A percentile compares a stretch with the other conserved stretches of the same genome.
These are phyloP conservation scores for Eclectus roratus DNA, from an alignment of 2,113 vertebrate species.

Conservation along the genomic window DNA sequence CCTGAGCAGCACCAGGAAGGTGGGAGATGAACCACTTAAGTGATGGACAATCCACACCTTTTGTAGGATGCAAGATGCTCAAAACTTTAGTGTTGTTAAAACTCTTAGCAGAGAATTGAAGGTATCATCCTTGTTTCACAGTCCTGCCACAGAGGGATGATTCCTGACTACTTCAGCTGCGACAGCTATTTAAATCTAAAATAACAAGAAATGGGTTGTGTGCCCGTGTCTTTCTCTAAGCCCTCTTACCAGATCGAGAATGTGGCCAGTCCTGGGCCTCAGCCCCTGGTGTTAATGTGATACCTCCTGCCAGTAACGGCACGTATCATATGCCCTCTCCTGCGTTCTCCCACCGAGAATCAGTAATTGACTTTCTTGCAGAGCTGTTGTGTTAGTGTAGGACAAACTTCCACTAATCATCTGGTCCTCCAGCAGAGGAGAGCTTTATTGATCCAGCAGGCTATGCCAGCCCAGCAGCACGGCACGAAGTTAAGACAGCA, in stretches of 20 bases:
- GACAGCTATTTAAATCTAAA: neutral
- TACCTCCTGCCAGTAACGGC: neutral
- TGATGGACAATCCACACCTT: neutral
- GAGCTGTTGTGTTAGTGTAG: neutral
- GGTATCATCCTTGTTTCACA: neutral
- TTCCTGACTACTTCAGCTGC: neutral
- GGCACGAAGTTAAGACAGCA: fast-evolving
- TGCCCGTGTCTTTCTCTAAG: neutral
- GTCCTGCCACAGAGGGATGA: neutral
- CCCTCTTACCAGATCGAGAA: neutral
- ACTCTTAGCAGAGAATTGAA: neutral
- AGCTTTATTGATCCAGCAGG: neutral
- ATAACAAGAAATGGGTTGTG: neutral
- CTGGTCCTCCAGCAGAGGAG: neutral
- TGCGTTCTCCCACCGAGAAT: neutral
- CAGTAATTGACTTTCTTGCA: neutral
- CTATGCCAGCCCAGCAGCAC: neutral
- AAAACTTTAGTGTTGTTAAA: neutral
- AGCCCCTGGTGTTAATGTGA: neutral
- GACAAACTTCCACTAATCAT: neutral
- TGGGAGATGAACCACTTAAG: neutral
- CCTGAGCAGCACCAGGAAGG: fast-evolving
- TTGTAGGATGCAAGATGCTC: neutral
- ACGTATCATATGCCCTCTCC: fast-evolving
- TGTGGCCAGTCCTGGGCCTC: neutral